phyloP scores from a whole-genome alignment of 2,888 invertebrate species.

The Lepetodrilus schrolli region DNA sequence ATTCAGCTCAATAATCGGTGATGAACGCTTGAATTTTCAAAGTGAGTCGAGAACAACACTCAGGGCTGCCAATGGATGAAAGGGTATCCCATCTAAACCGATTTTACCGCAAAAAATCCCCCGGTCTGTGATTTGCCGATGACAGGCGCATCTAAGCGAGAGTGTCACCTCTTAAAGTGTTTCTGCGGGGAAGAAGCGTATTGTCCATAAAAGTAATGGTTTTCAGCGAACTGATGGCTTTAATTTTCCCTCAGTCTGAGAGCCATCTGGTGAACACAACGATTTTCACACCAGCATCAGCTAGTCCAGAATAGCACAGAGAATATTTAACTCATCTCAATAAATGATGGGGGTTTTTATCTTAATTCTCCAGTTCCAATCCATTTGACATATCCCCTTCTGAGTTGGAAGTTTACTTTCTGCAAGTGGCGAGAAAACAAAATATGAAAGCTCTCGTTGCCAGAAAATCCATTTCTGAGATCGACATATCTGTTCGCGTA shows the following conservation, averaged over 20 bases:
- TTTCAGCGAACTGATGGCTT: slow-evolving; percentile 26
- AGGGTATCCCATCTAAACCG: slow-evolving; percentile 10
- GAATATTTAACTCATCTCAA: neutral
- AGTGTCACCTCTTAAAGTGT: slow-evolving; percentile 24
- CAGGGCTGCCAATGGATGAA: slow-evolving; percentile 14
- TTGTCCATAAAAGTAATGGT: slow-evolving; percentile 15
- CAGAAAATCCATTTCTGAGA: neutral
- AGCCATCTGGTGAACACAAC: slow-evolving; percentile 2
- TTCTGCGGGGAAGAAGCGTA: slow-evolving; percentile 11
- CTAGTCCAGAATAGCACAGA: neutral
- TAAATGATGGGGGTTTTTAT: slow-evolving; percentile 4
- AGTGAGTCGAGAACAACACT: slow-evolving; percentile 26
- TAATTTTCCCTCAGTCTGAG: slow-evolving; percentile 22
- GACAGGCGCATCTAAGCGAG: slow-evolving; percentile 28
- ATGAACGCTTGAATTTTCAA: slow-evolving; percentile 30
- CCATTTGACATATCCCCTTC: slow-evolving; percentile 1
- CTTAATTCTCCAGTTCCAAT: neutral
- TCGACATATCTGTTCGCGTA: neutral
- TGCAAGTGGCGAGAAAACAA: neutral
- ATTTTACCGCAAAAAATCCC: slow-evolving; percentile 14
- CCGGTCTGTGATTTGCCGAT: neutral
- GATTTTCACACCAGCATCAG: neutral
- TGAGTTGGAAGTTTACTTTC: neutral
- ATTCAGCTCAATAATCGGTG: slow-evolving; percentile 6
- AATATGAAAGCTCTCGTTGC: neutral